Evolutionary conservation across 1,140 invertebrate species (phyloP).

Genomic region (Macrosteles quadrilineatus): DNA sequence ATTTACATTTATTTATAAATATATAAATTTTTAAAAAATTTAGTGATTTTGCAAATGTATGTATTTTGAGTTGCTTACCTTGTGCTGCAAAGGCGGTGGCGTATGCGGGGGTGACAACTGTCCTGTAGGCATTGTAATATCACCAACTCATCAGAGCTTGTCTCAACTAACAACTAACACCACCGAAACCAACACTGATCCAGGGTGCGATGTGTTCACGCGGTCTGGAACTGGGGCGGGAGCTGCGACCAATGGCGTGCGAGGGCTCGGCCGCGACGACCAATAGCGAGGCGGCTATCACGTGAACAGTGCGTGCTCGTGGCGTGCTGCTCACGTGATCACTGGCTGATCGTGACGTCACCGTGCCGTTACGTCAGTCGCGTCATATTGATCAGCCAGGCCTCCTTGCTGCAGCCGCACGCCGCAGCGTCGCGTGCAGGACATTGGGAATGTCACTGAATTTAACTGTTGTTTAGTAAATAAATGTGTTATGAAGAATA

Average conservation of each 20-base stretch:
- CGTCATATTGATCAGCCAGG: conserved; percentile 47
- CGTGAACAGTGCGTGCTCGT: conserved; percentile 50
- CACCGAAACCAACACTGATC: neutral
- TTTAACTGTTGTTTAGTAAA: too few species aligned
- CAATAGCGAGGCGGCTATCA: conserved; percentile 50
- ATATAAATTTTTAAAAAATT: too few species aligned
- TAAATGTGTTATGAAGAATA: too few species aligned
- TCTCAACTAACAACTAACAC: conserved; percentile 1
- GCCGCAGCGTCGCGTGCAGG: conserved; percentile 37
- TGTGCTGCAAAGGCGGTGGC: neutral
- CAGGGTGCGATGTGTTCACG: conserved; percentile 43
- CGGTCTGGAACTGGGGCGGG: conserved; percentile 35
- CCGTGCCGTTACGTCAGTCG: conserved; percentile 34
- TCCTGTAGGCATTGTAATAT: too few species aligned
- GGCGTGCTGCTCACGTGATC: conserved; percentile 56
- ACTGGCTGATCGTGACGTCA: conserved; percentile 55
- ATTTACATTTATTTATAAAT: too few species aligned
- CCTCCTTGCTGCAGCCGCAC: conserved; percentile 42
- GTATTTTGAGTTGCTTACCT: too few species aligned
- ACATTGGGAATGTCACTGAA: too few species aligned
- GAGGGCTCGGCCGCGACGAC: conserved; percentile 52
- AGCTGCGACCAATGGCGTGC: conserved; percentile 46
- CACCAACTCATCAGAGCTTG: too few species aligned
- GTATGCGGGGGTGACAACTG: conserved; percentile 5
- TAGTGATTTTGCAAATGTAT: too few species aligned